These are phyloP conservation scores for Ia io DNA, from an alignment of 2,113 vertebrate genomes.

Conservation along the genomic window DNA sequence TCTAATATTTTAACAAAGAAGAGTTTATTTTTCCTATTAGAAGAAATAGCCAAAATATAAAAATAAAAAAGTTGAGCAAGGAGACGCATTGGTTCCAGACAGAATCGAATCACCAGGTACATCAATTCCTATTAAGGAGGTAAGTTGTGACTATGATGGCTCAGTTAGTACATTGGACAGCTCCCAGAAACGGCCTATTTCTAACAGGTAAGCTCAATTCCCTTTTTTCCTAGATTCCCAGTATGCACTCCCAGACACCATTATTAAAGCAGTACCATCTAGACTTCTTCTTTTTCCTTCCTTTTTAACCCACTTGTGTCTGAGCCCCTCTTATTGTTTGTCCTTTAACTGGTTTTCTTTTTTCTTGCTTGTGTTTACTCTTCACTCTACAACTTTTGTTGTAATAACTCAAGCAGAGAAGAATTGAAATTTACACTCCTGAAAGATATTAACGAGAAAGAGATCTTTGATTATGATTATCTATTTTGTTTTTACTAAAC, in stretches of 20 bases:
- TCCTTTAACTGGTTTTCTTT: background rate
- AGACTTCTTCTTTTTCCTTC: background rate
- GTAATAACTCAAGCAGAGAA: background rate
- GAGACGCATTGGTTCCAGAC: background rate
- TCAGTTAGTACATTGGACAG: slow-evolving; percentile 80
- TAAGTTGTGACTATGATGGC: background rate
- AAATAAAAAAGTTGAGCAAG: background rate
- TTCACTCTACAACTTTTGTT: background rate
- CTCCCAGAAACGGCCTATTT: slow-evolving; percentile 65
- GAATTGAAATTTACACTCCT: background rate
- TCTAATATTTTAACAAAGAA: background rate
- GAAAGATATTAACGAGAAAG: background rate
- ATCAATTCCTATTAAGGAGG: background rate
- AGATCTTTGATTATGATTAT: background rate
- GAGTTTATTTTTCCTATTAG: background rate
- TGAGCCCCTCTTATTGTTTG: background rate
- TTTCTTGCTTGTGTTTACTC: background rate
- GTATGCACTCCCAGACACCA: background rate
- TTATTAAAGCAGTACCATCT: background rate
- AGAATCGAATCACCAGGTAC: background rate
- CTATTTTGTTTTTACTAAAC: background rate
- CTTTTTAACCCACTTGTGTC: background rate
- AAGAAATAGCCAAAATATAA: background rate
- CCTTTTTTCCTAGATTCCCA: background rate
- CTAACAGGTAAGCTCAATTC: background rate